Percentiles rank a stretch among this genome's conserved stretches.
Conservation (phyloP, 1,140 invertebrate genomes). For the Hycleus phaleratus region DNA sequence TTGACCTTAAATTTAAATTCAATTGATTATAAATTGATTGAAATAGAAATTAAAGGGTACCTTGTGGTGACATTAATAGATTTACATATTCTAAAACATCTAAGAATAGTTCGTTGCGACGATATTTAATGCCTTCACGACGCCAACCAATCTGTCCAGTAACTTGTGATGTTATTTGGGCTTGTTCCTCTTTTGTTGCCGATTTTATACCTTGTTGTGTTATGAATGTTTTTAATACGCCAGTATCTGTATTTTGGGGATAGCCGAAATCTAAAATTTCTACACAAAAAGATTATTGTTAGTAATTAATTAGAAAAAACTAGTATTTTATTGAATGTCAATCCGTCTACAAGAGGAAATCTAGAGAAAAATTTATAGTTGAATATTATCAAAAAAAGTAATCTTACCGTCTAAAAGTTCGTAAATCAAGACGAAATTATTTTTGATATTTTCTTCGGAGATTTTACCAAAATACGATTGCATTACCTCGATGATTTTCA, state of each 20-base stretch:
- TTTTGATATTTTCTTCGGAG: slow-evolving; percentile 99
- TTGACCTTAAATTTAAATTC: slow-evolving; percentile 62
- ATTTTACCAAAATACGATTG: slow-evolving; percentile 99
- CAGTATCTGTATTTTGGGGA: slow-evolving; percentile 99
- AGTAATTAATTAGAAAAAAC: not conserved
- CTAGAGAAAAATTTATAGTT: not conserved
- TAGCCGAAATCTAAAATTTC: slow-evolving; percentile 99
- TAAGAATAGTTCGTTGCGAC: slow-evolving; percentile 96
- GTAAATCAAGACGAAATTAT: slow-evolving; percentile 99
- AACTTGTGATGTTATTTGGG: slow-evolving; percentile 98
- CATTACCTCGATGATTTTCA: slow-evolving; percentile 99
- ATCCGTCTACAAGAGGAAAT: too few species aligned
- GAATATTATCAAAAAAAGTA: not conserved
- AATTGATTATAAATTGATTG: slow-evolving; percentile 6
- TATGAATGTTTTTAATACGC: slow-evolving; percentile 98
- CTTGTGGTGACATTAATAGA: slow-evolving; percentile 98
- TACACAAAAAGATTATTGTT: slow-evolving; percentile 41
- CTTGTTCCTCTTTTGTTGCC: slow-evolving; percentile 97
- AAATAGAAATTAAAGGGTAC: slow-evolving; percentile 39
- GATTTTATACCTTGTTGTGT: slow-evolving; percentile 99
- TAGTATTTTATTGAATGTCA: not conserved
- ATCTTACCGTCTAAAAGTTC: slow-evolving; percentile 93
- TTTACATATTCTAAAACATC: slow-evolving; percentile 99
- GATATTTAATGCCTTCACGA: slow-evolving; percentile 97
- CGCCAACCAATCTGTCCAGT: slow-evolving; percentile 99